Conservation (phyloP, 2,113 vertebrate genomes). For the Pleuronectes platessa region DNA sequence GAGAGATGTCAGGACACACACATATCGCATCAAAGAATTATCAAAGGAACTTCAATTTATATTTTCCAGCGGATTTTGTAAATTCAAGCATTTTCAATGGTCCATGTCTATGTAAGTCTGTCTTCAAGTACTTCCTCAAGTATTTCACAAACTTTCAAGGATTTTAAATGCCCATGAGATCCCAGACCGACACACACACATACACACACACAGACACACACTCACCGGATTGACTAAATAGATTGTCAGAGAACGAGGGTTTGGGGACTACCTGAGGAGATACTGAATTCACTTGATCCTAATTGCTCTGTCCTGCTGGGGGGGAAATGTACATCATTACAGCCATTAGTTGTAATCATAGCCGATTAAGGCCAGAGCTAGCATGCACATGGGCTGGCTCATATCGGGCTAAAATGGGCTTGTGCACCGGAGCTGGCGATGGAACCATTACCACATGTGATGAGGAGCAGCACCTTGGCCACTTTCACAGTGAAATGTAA, state of each 20-base stretch:
- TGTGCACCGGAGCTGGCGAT: background rate
- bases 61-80: background rate
- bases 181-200: background rate
- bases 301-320: slow-evolving; percentile 87
- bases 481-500: background rate
- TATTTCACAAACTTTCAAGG: background rate
- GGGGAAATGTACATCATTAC: slow-evolving; percentile 87
- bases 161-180: background rate
- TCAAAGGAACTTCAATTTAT: background rate
- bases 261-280: slow-evolving; percentile 82
- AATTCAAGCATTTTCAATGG: background rate
- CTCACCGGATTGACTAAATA: background rate
- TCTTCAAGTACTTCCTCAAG: background rate
- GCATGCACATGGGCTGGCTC: slow-evolving; percentile 55
- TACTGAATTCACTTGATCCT: slow-evolving; percentile 87
- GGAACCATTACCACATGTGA: slow-evolving; percentile 14
- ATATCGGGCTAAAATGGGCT: slow-evolving; percentile 17
- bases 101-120: background rate
- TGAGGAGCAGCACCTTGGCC: background rate
- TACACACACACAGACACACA: slow-evolving; percentile 1
- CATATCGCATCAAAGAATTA: background rate
- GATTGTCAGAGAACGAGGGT: slow-evolving; percentile 24
- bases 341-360: slow-evolving; percentile 90
- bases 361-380: slow-evolving; percentile 83
- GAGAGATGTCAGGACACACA: background rate